phyloP scores from a whole-genome alignment of 2,888 invertebrate genomes.

The Sphinx pinastri region DNA sequence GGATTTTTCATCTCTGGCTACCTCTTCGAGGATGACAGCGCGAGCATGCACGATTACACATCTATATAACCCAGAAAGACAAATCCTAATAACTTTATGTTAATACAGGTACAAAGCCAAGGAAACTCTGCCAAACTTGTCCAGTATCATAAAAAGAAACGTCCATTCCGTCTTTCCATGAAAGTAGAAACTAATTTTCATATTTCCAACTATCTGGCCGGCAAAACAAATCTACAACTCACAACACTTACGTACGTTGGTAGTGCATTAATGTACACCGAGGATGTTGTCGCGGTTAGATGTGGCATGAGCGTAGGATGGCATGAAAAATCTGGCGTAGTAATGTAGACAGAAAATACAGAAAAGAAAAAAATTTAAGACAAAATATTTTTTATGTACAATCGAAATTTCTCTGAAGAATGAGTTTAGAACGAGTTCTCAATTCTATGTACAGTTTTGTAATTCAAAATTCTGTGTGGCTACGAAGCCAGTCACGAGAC shows the following conservation, averaged over 20 bases:
- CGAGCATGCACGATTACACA: too few species aligned
- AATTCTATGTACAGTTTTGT: too few species aligned
- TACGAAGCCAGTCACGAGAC: too few species aligned
- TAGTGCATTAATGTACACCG: slow-evolving; percentile 69
- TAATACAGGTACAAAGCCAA: slow-evolving; percentile 28
- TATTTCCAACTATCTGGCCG: slow-evolving; percentile 73
- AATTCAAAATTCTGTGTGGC: too few species aligned
- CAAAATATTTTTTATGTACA: not conserved
- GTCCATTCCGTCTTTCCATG: slow-evolving; percentile 49
- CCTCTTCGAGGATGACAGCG: too few species aligned
- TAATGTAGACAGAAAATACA: not conserved
- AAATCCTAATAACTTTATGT: not conserved
- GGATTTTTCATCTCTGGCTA: too few species aligned
- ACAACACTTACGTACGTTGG: slow-evolving; percentile 74
- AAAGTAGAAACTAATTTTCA: slow-evolving; percentile 75
- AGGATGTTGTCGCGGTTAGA: slow-evolving; percentile 43
- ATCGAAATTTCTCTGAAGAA: too few species aligned
- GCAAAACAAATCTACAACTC: slow-evolving; percentile 82
- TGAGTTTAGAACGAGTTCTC: too few species aligned
- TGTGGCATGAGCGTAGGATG: slow-evolving; percentile 31
- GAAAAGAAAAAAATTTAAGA: not conserved
- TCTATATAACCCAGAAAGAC: not conserved
- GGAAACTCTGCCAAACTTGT: slow-evolving; percentile 33
- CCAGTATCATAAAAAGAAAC: slow-evolving; percentile 55
- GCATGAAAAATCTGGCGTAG: not conserved